A percentile compares a stretch with the other conserved stretches of the same genome.
phyloP scores from a whole-genome alignment of 2,888 invertebrate genomes.

The Palloptera scutellata region DNA sequence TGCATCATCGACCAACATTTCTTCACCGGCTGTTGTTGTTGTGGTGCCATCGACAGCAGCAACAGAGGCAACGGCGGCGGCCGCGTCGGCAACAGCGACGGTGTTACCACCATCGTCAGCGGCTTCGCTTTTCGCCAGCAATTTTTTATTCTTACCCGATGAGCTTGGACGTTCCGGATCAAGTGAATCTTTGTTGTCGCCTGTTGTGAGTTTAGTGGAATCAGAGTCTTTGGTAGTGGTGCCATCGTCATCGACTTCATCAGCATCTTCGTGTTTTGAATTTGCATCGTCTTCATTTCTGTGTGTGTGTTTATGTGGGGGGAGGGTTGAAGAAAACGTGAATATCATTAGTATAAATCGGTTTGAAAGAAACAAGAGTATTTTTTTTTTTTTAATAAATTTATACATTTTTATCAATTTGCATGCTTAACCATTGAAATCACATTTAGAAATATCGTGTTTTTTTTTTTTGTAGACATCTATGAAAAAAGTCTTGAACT shows the following conservation, averaged over 20 bases:
- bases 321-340: too few relatives aligned
- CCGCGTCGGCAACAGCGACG: conserved; percentile 33
- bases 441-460: conserved; percentile 14
- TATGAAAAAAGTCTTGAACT: too few relatives aligned
- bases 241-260: conserved; percentile 64
- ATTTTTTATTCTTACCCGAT: conserved; percentile 62
- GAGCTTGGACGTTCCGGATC: conserved; percentile 65
- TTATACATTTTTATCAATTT: too few relatives aligned
- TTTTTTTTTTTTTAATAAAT: too few relatives aligned
- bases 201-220: conserved; percentile 59
- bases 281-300: conserved; percentile 64
- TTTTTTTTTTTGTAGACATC: too few relatives aligned
- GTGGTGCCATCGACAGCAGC: conserved; percentile 36
- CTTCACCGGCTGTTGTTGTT: conserved; percentile 38
- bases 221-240: conserved; percentile 65
- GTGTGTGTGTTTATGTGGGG: conserved; percentile 8
- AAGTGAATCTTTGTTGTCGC: conserved; percentile 61
- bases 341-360: too few relatives aligned
- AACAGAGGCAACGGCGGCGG: conserved; percentile 30
- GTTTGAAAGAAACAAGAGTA: too few relatives aligned
- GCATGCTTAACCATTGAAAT: conserved; percentile 26
- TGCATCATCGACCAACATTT: conserved; percentile 19
- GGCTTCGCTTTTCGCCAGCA: conserved; percentile 46
- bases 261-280: conserved; percentile 64
- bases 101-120: conserved; percentile 39